Evolutionary conservation across 1,140 invertebrate species (phyloP).

Genomic region (Melitaea cinxia): DNA sequence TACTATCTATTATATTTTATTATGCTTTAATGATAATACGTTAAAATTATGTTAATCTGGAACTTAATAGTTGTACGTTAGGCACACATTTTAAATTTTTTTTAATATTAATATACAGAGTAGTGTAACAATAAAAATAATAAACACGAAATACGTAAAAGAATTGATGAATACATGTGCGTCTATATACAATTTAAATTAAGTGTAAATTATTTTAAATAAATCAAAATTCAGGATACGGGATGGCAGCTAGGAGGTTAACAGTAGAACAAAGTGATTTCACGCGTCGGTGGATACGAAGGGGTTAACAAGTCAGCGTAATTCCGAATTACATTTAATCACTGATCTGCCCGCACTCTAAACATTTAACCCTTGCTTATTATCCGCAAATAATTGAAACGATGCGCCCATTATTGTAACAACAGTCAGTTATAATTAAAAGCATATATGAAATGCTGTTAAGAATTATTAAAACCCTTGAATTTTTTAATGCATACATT

Average conservation of each 20-base stretch:
- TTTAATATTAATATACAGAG: no score
- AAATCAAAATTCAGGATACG: slow-evolving; percentile 33
- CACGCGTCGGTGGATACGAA: slow-evolving; percentile 59
- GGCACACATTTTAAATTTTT: no score
- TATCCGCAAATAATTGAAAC: slow-evolving; percentile 67
- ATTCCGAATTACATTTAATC: slow-evolving; percentile 74
- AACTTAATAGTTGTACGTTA: no score
- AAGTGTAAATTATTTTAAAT: slow-evolving; percentile 22
- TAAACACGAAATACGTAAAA: not conserved
- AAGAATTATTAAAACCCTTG: not conserved
- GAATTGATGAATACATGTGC: not conserved
- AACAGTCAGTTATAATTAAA: slow-evolving; percentile 55
- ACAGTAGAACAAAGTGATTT: slow-evolving; percentile 76
- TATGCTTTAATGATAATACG: no score
- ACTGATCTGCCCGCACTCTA: slow-evolving; percentile 60
- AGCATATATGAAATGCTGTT: slow-evolving; percentile 19
- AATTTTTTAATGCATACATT: not conserved
- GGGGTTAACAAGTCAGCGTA: slow-evolving; percentile 65
- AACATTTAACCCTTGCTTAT: slow-evolving; percentile 71
- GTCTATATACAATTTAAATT: not conserved
- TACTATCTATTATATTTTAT: not conserved
- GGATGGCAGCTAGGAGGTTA: slow-evolving; percentile 61
- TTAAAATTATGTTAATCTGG: no score
- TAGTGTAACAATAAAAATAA: no score
- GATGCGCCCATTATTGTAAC: slow-evolving; percentile 58